Percentiles rank a stretch among this genome's conserved stretches.
Conservation (phyloP, 2,888 invertebrate genomes). For the Dioctria rufipes region DNA sequence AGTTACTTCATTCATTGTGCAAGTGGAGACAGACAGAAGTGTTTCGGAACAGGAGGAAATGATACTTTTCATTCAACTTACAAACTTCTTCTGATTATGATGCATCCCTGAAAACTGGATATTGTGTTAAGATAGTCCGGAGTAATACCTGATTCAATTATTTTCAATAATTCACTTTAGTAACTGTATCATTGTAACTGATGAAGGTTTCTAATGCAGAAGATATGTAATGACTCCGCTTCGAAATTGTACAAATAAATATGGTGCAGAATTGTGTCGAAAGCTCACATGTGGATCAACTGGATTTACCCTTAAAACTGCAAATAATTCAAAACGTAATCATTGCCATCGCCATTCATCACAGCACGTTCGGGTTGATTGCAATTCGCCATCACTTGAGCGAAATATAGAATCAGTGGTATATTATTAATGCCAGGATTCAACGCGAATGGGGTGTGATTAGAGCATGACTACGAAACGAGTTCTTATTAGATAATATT, state of each 20-base stretch:
- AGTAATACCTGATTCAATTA: constrained; percentile 28
- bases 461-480: no score
- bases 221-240: constrained; percentile 32
- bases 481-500: no score
- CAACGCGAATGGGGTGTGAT: no score
- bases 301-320: constrained; percentile 47
- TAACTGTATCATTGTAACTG: constrained; percentile 7
- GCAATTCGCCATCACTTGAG: constrained; percentile 22
- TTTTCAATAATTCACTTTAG: constrained; percentile 49
- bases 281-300: constrained; percentile 53
- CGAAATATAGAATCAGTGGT: no score
- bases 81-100: constrained; percentile 34
- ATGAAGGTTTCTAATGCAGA: constrained; percentile 29
- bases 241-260: not conserved
- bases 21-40: not conserved
- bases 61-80: constrained; percentile 31
- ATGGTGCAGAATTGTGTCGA: constrained; percentile 46
- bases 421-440: no score
- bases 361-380: not conserved
- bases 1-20: not conserved
- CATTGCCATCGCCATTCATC: not conserved
- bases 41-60: constrained; percentile 37
- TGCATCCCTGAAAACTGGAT: constrained; percentile 22
- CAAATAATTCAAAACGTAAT: not conserved
- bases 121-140: constrained; percentile 34